Base-by-base conservation (phyloP, 2,888 invertebrate genomes). In the Pyrrhia umbra region DNA sequence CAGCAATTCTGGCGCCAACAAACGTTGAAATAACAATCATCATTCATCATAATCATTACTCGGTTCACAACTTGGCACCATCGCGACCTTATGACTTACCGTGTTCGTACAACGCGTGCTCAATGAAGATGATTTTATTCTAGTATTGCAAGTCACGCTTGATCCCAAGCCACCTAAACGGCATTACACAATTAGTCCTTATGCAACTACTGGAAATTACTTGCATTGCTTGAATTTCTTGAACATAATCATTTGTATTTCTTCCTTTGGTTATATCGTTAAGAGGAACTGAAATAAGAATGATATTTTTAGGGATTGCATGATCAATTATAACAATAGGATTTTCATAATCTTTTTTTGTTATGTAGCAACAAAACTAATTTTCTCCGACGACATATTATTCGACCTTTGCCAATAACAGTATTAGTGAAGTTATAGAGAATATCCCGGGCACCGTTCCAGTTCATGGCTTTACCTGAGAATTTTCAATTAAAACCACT, bases 401-500 rank as follows among this genome's bases (percentile, higher is more conserved):
- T 10, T 39, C 6, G 18, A 72, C 15, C 66, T 40, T 68, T 72
- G 50, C 54, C 50, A 30, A 55, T 55, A 58, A 15, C 43, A 40
- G 18, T 37, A 46, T 51, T 55, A 37, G 10, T n/a, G 52, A 51
- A 56, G 55, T 71, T 70, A 75, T 55, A 58, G 46, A 18, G 39
- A 10, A 21, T 23, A 27, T 55, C 13, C 47, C 64, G 55, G 60
- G 69, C 75, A 59, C n/a, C 34, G 60, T 68, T 70, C 54, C 75
- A 70, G 75, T 70, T 68, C 37, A 42, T 34, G 45, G 45, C 59
- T 75, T 46, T 70, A 70, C 75, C 60, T 70, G 54, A 55, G 59
- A 61, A 68, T 68, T 56, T 58, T 78, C 54, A 70, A 70, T 75
- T 70, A 75, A 70, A 56, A 39, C 69, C 54, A 59, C 60, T 25